A percentile compares a stretch with the other conserved stretches of the same genome.
Evolutionary conservation across 2,113 vertebrate species (phyloP).

Genomic region (Colossoma macropomum): DNA sequence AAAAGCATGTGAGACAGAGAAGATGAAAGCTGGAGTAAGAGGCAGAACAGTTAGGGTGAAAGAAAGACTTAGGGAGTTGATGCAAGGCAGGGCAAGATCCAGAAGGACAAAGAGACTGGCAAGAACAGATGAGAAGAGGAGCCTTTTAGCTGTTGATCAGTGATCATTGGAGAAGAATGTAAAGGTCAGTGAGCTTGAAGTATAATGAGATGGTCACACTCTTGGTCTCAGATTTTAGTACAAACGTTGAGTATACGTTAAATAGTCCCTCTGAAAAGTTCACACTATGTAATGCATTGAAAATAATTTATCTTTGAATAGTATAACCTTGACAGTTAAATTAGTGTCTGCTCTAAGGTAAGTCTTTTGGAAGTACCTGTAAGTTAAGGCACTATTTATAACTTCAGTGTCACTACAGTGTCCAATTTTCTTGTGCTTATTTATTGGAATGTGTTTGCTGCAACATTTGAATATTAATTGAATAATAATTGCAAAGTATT

Average conservation of each 20-base stretch:
- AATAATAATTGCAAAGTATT: slow-evolving; percentile 44
- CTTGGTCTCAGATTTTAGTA: slow-evolving; percentile 9
- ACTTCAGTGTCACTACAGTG: slow-evolving; percentile 51
- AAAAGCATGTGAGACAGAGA: background rate
- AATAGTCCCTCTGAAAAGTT: slow-evolving; percentile 36
- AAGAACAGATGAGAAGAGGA: slow-evolving; percentile 24
- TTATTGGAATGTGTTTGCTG: slow-evolving; percentile 66
- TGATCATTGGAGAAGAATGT: slow-evolving; percentile 57
- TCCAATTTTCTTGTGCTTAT: slow-evolving; percentile 66
- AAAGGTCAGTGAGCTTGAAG: slow-evolving; percentile 54
- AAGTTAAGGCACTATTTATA: slow-evolving; percentile 76
- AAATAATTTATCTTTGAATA: slow-evolving; percentile 50
- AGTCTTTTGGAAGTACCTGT: slow-evolving; percentile 11
- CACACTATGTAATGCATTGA: slow-evolving; percentile 44
- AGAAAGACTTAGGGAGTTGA: background rate
- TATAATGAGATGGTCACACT: slow-evolving; percentile 40
- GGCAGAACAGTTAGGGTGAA: background rate
- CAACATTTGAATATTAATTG: slow-evolving; percentile 56
- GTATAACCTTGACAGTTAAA: slow-evolving; percentile 56
- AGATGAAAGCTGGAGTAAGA: background rate
- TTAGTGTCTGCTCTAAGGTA: slow-evolving; percentile 64
- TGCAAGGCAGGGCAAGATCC: slow-evolving; percentile 18
- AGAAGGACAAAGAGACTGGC: slow-evolving; percentile 20
- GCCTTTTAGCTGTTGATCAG: slow-evolving; percentile 59
- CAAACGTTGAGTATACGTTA: background rate